These are phyloP conservation scores for Canis aureus DNA, from an alignment of 2,113 vertebrate species.

Conservation along the genomic window DNA sequence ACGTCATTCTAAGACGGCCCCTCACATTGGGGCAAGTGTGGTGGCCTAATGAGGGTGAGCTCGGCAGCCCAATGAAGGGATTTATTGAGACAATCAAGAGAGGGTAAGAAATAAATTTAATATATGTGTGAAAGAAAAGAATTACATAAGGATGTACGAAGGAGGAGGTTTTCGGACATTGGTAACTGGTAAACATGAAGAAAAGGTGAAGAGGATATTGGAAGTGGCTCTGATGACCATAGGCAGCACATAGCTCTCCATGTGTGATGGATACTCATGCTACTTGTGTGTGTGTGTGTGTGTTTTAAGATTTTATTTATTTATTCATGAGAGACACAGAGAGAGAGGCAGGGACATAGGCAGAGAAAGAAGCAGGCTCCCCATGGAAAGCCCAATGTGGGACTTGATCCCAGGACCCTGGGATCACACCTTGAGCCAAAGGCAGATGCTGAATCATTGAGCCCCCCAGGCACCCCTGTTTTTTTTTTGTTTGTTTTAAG, in stretches of 20 bases:
- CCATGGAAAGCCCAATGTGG: too few relatives aligned
- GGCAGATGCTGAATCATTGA: too few relatives aligned
- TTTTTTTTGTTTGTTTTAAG: not conserved
- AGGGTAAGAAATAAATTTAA: not conserved
- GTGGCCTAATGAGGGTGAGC: not conserved
- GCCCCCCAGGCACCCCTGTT: too few relatives aligned
- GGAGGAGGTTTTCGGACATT: not conserved
- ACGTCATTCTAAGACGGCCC: not conserved
- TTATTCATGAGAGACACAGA: too few relatives aligned
- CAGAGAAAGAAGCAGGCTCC: too few relatives aligned
- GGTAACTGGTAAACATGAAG: not conserved
- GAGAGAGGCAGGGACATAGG: too few relatives aligned
- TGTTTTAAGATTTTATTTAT: too few relatives aligned
- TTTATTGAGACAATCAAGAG: not conserved
- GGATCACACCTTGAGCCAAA: too few relatives aligned
- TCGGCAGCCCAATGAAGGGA: not conserved
- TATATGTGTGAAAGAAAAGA: not conserved
- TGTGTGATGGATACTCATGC: too few relatives aligned
- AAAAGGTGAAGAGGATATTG: not conserved
- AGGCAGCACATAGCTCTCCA: not conserved
- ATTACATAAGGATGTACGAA: not conserved
- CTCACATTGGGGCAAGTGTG: not conserved
- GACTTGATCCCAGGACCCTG: too few relatives aligned
- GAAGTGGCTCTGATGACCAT: not conserved
- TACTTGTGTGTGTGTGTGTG: too few relatives aligned